These are phyloP conservation scores for Allacma fusca DNA, from an alignment of 2,888 invertebrate genomes.

Conservation along the genomic window DNA sequence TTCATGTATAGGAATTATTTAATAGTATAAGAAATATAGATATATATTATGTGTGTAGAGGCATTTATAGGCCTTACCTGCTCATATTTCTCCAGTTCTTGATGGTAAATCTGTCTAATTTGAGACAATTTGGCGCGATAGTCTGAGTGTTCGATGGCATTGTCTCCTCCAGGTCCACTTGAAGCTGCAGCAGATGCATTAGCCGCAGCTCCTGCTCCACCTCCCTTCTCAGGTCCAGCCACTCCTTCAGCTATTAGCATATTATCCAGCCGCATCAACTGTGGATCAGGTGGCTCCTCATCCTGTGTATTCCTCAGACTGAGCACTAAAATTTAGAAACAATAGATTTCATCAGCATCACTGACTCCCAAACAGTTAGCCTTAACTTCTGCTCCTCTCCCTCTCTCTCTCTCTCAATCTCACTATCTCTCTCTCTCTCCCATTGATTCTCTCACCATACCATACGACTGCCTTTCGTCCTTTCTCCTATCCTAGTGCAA, in stretches of 20 bases:
- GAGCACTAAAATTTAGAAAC: slow-evolving; percentile 72
- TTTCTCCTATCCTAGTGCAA: no score
- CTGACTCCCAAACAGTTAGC: no score
- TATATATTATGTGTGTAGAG: no score
- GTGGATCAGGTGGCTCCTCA: slow-evolving; percentile 97
- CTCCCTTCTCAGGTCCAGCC: slow-evolving; percentile 93
- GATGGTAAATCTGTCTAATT: slow-evolving; percentile 98
- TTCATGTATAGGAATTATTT: no score
- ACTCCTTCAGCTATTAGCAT: slow-evolving; percentile 95
- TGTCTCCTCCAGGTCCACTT: slow-evolving; percentile 80
- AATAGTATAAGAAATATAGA: no score
- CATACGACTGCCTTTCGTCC: no score
- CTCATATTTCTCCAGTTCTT: slow-evolving; percentile 99
- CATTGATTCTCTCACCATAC: no score
- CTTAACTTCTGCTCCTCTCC: no score
- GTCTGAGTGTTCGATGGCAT: slow-evolving; percentile 98
- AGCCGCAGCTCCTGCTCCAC: slow-evolving; percentile 76
- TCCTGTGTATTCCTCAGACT: slow-evolving; percentile 96
- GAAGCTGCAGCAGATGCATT: slow-evolving; percentile 87
- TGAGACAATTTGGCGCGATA: slow-evolving; percentile 98
- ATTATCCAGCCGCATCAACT: slow-evolving; percentile 97
- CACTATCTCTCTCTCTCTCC: no score
- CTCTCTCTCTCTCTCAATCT: no score
- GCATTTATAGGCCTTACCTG: slow-evolving; percentile 69
- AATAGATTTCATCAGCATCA: slow-evolving; percentile 29